Conservation (phyloP, 2,113 vertebrate species). For the Progne subis region DNA sequence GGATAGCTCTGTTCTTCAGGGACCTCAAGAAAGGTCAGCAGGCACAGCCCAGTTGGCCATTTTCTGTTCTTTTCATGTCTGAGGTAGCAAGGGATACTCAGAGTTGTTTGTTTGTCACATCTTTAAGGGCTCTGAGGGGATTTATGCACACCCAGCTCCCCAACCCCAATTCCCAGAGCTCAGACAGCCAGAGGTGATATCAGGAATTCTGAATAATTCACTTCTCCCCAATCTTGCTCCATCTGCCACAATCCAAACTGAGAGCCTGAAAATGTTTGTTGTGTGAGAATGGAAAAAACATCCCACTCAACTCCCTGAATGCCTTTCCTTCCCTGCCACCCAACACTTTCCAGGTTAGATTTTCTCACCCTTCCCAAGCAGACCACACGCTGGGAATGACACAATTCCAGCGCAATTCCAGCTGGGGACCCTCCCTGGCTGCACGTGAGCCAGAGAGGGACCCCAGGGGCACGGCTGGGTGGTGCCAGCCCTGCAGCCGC, state of each 20-base stretch:
- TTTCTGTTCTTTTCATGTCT: background rate
- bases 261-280: background rate
- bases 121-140: background rate
- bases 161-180: background rate
- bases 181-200: accelerated
- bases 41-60: background rate
- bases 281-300: background rate
- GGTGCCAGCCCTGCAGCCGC: background rate
- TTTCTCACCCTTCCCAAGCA: background rate
- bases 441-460: background rate
- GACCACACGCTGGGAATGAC: background rate
- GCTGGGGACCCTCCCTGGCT: background rate
- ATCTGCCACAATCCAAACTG: background rate
- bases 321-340: background rate
- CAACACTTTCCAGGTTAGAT: background rate
- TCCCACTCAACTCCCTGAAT: background rate
- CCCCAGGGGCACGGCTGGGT: accelerated
- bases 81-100: background rate
- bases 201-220: background rate
- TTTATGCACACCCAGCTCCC: background rate
- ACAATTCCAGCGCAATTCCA: background rate
- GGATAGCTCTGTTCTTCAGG: background rate
- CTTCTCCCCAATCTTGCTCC: background rate
- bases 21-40: background rate
- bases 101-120: background rate